phyloP scores from a whole-genome alignment of 2,888 invertebrate genomes.

The Mantis religiosa region DNA sequence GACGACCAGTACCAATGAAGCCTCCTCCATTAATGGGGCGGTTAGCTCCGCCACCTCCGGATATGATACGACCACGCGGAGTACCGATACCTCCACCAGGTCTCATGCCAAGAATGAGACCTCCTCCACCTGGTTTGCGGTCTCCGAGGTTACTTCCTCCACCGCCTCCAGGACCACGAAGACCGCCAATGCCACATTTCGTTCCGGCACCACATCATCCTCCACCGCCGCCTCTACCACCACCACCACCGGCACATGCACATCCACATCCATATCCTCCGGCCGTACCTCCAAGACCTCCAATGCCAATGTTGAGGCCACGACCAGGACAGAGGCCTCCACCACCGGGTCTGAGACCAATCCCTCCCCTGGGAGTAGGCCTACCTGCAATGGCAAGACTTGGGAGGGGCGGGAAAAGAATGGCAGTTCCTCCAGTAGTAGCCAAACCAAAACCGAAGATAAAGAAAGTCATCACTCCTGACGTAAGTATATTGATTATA shows the following conservation, averaged over 20 bases:
- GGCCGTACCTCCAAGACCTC: constrained; percentile 30
- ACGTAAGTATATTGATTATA: neutral
- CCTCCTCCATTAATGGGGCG: constrained; percentile 22
- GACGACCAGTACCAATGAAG: constrained; percentile 5
- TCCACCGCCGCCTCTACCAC: constrained; percentile 29
- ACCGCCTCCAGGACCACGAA: constrained; percentile 29
- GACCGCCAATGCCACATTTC: constrained; percentile 34
- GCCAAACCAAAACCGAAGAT: constrained; percentile 11
- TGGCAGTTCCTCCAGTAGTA: neutral
- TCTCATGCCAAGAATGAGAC: constrained; percentile 31
- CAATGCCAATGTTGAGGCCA: constrained; percentile 20
- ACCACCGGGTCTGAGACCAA: constrained; percentile 27
- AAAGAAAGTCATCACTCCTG: constrained; percentile 4
- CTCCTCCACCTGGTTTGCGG: constrained; percentile 33
- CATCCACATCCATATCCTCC: constrained; percentile 31
- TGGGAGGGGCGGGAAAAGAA: constrained; percentile 11
- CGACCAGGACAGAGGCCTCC: constrained; percentile 16
- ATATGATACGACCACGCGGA: constrained; percentile 17
- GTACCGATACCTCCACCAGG: constrained; percentile 19
- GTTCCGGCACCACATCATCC: constrained; percentile 31
- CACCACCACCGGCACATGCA: constrained; percentile 24
- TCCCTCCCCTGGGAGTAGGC: constrained; percentile 24
- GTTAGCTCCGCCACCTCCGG: constrained; percentile 10
- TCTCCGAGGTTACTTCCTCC: constrained; percentile 36
- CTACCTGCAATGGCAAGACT: constrained; percentile 20